Evolutionary conservation across 1,140 invertebrate genomes (phyloP), one percentile per base, ranked within the genome.

Genomic region (Euwallacea fornicatus): DNA sequence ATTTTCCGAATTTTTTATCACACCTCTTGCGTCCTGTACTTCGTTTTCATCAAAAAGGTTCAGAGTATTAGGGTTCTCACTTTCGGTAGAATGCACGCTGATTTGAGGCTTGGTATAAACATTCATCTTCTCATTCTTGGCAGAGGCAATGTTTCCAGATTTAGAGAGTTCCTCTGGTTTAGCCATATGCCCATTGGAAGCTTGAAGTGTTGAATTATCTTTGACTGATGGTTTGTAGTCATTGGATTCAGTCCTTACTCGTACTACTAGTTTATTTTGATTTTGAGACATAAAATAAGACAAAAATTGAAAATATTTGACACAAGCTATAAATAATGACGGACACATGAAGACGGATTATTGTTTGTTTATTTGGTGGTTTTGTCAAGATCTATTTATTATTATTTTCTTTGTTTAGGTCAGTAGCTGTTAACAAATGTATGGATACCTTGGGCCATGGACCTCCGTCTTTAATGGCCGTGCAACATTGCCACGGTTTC

Each of bases 401-500:
- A 33, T 33, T 33, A 33, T 1, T 33, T 33, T 33, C 21, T 33
- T 33, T 50, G 60, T 61, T 50, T 46, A 75, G 88, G 75, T 95
- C 93, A 74, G 86, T 88, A 43, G 94, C 91, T 7, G 89, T 89
- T 1, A 84, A 85, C 7, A 87, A 88, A 58, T 98, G 96, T 80
- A 83, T 98, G 69, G 96, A 98, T 79, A 96, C 95, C 4, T 68
- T 81, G 15, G 81, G 81, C 33, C 79, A 82, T 60, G 78, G 70
- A 16, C 81, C 81, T 7, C 81, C 81, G 44, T 73, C 78, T 16
- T 69, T 81, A 33, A 82, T 82, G 79, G 78, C 80, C 7, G 75
- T 79, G 68, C 85, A 76, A 46, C 86, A 90, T 59, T 99, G 97
- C 80, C 97, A 99, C 85, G 95, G 96, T 42, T 90, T 89, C 81